Conservation (phyloP, 2,888 invertebrate genomes). For the Pollenia amentaria region DNA sequence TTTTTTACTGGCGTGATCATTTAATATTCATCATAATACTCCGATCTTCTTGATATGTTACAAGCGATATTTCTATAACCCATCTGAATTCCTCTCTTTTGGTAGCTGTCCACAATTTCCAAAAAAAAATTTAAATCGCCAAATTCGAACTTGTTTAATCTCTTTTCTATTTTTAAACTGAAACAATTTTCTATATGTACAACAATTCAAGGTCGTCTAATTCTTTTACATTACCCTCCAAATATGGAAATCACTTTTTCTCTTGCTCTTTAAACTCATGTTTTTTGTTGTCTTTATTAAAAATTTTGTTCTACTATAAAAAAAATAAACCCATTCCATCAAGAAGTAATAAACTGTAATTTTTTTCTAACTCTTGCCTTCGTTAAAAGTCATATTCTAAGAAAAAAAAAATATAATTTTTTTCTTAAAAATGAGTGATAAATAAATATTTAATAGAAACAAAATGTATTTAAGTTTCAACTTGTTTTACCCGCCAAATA, state of each 20-base stretch:
- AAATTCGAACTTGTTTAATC: too few relatives aligned
- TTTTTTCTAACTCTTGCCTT: constrained; percentile 14
- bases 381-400: constrained; percentile 33
- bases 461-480: constrained; percentile 5
- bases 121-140: too few relatives aligned
- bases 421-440: constrained; percentile 31
- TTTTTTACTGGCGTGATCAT: too few relatives aligned
- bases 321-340: constrained; percentile 31
- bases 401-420: constrained; percentile 2
- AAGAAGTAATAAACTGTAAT: constrained; percentile 32
- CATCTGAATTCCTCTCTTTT: too few relatives aligned
- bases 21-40: too few relatives aligned
- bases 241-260: constrained; percentile 1
- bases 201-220: too few relatives aligned
- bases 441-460: constrained; percentile 23
- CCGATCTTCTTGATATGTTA: too few relatives aligned
- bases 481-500: constrained; percentile 46
- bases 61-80: too few relatives aligned
- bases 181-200: too few relatives aligned
- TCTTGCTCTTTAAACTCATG: constrained; percentile 13
- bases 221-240: not conserved
- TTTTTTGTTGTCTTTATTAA: not conserved
- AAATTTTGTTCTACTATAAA: not conserved
- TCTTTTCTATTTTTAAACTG: too few relatives aligned
- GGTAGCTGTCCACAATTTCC: too few relatives aligned